A percentile compares a stretch with the other conserved stretches of the same genome.
Conservation (phyloP, 2,113 vertebrate genomes). For the Paralichthys olivaceus region DNA sequence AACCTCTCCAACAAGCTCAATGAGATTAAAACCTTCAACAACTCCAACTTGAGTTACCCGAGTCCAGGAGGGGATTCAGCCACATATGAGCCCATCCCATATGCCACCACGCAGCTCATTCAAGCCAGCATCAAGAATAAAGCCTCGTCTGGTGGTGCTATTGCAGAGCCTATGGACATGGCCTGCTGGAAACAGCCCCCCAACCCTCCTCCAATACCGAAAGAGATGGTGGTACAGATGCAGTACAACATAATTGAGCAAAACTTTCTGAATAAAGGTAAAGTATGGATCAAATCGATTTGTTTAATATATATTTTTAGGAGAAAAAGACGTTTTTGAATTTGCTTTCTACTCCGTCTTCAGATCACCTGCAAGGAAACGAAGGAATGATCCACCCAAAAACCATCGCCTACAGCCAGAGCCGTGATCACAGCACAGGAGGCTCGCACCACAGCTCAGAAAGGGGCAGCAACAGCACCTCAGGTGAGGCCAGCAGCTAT, state of each 20-base stretch:
- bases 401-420: constrained; percentile 89
- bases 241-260: constrained; percentile 94
- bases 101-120: constrained; percentile 96
- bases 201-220: constrained; percentile 87
- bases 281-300: background rate
- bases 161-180: constrained; percentile 85
- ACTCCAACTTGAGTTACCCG: constrained; percentile 91
- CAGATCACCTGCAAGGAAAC: constrained; percentile 81
- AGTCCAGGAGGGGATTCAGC: constrained; percentile 86
- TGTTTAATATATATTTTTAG: background rate
- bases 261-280: constrained; percentile 92
- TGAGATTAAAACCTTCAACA: constrained; percentile 96
- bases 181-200: constrained; percentile 88
- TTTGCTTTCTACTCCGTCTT: constrained; percentile 15
- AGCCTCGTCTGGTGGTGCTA: constrained; percentile 41
- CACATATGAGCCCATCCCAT: constrained; percentile 90
- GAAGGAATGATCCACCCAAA: constrained; percentile 84
- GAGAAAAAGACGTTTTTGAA: background rate
- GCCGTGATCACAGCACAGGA: constrained; percentile 89
- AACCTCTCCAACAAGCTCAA: constrained; percentile 96
- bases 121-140: constrained; percentile 91
- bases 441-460: constrained; percentile 94
- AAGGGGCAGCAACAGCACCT: constrained; percentile 90
- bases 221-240: constrained; percentile 87
- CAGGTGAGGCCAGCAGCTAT: constrained; percentile 70